phyloP scores from a whole-genome alignment of 2,888 invertebrate genomes.

The Synanthedon tipuliformis region DNA sequence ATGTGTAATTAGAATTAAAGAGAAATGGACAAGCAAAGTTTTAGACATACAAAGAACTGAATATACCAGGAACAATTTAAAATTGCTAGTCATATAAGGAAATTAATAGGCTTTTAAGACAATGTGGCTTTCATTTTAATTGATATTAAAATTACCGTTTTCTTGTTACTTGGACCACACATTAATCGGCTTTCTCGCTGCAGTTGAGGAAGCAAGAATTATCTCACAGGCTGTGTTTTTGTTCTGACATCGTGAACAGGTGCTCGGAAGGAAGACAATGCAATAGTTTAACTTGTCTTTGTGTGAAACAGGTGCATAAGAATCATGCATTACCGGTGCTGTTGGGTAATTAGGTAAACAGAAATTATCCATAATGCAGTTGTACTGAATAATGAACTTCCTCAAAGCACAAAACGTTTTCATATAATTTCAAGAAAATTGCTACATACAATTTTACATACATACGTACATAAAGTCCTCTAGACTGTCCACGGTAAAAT shows the following conservation, averaged over 20 bases:
- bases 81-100: too few relatives aligned
- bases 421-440: too few relatives aligned
- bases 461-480: too few relatives aligned
- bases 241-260: slow-evolving; percentile 9
- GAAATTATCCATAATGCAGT: background rate
- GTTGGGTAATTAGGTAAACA: background rate
- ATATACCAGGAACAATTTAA: too few relatives aligned
- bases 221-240: slow-evolving; percentile 8
- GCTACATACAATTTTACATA: too few relatives aligned
- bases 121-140: too few relatives aligned
- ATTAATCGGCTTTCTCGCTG: slow-evolving; percentile 3
- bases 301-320: background rate
- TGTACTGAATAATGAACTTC: background rate
- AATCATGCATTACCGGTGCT: background rate
- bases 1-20: too few relatives aligned
- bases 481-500: too few relatives aligned
- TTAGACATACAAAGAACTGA: too few relatives aligned
- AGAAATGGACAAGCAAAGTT: too few relatives aligned
- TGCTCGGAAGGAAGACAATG: slow-evolving; percentile 26
- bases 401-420: background rate
- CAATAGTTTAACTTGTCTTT: slow-evolving; percentile 5
- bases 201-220: slow-evolving; percentile 10
- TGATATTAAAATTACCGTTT: background rate
- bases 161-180: background rate
- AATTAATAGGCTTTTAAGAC: too few relatives aligned